Evolutionary conservation across 2,888 invertebrate species (phyloP).

Genomic region (Pyrochroa serraticornis): DNA sequence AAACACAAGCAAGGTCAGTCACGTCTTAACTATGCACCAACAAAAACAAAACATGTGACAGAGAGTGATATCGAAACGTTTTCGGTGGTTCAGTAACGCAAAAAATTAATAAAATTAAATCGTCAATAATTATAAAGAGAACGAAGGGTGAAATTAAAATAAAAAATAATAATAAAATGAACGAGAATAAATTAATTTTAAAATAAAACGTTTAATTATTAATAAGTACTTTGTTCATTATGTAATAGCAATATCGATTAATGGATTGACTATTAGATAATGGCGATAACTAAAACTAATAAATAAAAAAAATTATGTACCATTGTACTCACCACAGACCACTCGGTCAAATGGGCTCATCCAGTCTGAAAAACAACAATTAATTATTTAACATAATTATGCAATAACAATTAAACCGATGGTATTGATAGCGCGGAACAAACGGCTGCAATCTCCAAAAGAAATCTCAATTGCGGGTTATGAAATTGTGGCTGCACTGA

Average conservation of each 20-base stretch:
- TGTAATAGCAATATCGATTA: too few species aligned
- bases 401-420: conserved; percentile 4
- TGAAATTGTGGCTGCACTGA: conserved; percentile 28
- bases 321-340: conserved; percentile 92
- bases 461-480: conserved; percentile 24
- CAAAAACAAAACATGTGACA: conserved; percentile 26
- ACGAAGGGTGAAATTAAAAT: too few species aligned
- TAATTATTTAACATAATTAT: conserved; percentile 14
- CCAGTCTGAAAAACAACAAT: conserved; percentile 81
- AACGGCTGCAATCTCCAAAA: neutral
- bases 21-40: conserved; percentile 28
- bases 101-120: too few species aligned
- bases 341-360: conserved; percentile 94
- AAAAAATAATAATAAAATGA: neutral
- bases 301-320: conserved; percentile 71
- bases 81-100: neutral
- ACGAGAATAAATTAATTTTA: too few species aligned
- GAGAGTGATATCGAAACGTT: too few species aligned
- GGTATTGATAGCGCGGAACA: neutral
- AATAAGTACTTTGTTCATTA: too few species aligned
- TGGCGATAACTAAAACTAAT: conserved; percentile 58
- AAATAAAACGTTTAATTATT: too few species aligned
- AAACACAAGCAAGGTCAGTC: conserved; percentile 40
- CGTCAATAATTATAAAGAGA: too few species aligned
- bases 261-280: neutral